Evolutionary conservation across 2,113 vertebrate genomes (phyloP).

Genomic region (Anseranas semipalmata): DNA sequence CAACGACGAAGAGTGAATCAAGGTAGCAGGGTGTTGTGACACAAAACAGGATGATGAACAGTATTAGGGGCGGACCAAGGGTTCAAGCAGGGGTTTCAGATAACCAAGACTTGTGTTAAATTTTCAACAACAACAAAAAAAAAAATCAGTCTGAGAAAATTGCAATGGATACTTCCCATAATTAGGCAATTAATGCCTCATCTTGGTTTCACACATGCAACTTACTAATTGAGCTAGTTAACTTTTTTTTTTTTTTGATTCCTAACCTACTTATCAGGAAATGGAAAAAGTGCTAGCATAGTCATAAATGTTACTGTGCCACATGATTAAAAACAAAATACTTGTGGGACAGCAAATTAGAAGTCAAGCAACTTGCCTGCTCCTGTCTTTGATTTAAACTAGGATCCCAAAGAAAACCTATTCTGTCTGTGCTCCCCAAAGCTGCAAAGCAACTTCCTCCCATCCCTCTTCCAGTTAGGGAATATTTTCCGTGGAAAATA

Average conservation of each 20-base stretch:
- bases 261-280: slow-evolving; percentile 47
- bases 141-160: slow-evolving; percentile 30
- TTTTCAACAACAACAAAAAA: background rate
- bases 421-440: background rate
- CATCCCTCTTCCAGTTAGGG: slow-evolving; percentile 17
- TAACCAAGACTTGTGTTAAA: slow-evolving; percentile 68
- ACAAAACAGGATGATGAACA: slow-evolving; percentile 99
- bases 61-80: slow-evolving; percentile 94
- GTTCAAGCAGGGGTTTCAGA: slow-evolving; percentile 91
- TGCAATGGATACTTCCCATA: slow-evolving; percentile 16
- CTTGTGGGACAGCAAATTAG: slow-evolving; percentile 32
- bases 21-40: slow-evolving; percentile 99
- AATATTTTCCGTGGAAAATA: slow-evolving; percentile 21
- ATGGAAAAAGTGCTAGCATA: background rate
- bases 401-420: background rate
- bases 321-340: background rate
- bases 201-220: slow-evolving; percentile 45
- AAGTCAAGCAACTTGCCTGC: slow-evolving; percentile 6
- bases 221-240: background rate
- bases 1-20: slow-evolving; percentile 99
- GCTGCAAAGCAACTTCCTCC: slow-evolving; percentile 63
- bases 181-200: slow-evolving; percentile 34
- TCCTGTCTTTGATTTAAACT: background rate
- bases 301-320: background rate
- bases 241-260: background rate